A percentile compares a stretch with the other conserved stretches of the same genome.
Evolutionary conservation across 2,888 invertebrate genomes (phyloP).

Genomic region (Hyalella azteca): DNA sequence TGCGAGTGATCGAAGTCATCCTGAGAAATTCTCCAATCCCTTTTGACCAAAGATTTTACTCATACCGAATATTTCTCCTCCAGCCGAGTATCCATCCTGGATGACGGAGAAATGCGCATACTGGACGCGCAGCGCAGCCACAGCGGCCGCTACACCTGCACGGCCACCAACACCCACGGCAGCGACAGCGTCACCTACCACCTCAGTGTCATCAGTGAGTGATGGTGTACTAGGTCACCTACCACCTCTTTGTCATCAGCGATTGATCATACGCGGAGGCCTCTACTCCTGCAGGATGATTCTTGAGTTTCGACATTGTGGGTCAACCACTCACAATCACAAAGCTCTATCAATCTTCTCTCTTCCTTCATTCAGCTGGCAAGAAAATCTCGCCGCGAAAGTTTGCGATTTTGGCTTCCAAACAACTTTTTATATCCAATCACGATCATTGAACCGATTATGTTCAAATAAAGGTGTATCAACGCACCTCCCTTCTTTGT

Average conservation of each 20-base stretch:
- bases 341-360: neutral
- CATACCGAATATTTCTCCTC: neutral
- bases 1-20: neutral
- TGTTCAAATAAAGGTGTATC: no score
- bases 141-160: conserved; percentile 51
- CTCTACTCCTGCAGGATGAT: neutral
- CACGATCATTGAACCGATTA: no score
- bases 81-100: conserved; percentile 40
- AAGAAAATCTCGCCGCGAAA: neutral
- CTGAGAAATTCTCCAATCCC: neutral
- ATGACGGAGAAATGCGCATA: conserved; percentile 44
- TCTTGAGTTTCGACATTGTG: neutral
- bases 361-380: neutral
- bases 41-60: neutral
- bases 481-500: no score
- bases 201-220: neutral
- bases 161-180: conserved; percentile 51
- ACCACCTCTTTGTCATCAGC: neutral
- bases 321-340: neutral
- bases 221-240: no score
- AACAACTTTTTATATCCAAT: neutral
- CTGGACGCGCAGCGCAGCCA: conserved; percentile 47
- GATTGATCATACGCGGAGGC: no score
- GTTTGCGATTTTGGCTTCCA: neutral
- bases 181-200: neutral